Conservation (phyloP, 2,797 vertebrate genomes). For the Thamnophis elegans region DNA sequence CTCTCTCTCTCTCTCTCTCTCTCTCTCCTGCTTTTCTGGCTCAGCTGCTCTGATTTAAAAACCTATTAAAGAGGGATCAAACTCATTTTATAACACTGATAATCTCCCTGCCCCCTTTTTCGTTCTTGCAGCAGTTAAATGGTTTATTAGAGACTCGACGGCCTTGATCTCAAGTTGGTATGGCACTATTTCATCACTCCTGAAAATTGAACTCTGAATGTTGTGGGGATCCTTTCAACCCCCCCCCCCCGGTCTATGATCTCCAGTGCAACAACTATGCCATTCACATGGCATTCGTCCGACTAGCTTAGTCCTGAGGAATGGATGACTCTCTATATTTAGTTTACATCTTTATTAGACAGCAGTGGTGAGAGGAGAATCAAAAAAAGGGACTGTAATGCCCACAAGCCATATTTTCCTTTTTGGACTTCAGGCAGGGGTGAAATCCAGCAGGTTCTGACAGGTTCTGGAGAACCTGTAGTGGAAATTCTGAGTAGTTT, state of each 20-base stretch:
- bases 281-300: background rate
- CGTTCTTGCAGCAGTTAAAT: background rate
- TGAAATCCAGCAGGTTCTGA: too few relatives aligned
- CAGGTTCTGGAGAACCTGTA: too few relatives aligned
- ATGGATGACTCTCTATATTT: background rate
- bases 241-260: background rate
- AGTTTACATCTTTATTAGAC: background rate
- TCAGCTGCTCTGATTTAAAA: conserved; percentile 29
- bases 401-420: too few relatives aligned
- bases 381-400: background rate
- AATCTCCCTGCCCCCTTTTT: background rate
- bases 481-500: too few relatives aligned
- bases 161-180: background rate
- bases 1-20: too few relatives aligned
- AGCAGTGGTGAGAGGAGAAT: background rate
- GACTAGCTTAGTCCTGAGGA: background rate
- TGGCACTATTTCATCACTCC: background rate
- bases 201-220: background rate
- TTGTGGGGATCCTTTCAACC: background rate
- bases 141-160: background rate
- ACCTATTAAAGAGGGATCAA: conserved; percentile 14
- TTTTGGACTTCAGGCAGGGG: too few relatives aligned
- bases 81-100: conserved; percentile 35
- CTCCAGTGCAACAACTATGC: background rate
- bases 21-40: background rate